These are phyloP conservation scores for Netelia melanura DNA, from an alignment of 2,888 invertebrate species.

Conservation along the genomic window DNA sequence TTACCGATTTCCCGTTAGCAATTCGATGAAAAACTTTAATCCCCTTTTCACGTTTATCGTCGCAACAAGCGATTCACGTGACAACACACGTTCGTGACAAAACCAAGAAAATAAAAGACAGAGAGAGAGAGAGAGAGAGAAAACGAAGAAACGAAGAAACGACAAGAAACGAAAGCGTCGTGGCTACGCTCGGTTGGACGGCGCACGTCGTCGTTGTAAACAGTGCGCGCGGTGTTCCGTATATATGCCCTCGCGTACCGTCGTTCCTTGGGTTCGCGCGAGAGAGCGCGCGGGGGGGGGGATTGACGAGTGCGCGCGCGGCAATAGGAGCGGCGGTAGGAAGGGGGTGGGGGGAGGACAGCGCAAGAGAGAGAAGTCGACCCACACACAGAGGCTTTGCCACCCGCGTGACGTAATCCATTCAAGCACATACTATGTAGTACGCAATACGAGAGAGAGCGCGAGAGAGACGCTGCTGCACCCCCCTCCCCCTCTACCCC, in stretches of 20 bases:
- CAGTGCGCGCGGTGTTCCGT: slow-evolving; percentile 34
- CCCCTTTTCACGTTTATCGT: neutral
- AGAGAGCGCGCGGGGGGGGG: neutral
- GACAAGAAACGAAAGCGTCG: slow-evolving; percentile 17
- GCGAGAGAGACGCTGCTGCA: slow-evolving; percentile 48
- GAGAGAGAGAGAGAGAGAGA: neutral
- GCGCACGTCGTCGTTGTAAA: slow-evolving; percentile 59
- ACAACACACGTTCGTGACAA: too few relatives aligned
- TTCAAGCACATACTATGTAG: slow-evolving; percentile 78
- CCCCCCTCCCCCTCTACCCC: neutral
- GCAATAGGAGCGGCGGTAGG: neutral
- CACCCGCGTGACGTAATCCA: slow-evolving; percentile 80
- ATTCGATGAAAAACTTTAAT: neutral
- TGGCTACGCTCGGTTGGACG: neutral
- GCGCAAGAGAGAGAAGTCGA: slow-evolving; percentile 48
- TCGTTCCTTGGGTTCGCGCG: neutral
- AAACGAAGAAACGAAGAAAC: neutral
- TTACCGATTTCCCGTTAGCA: neutral
- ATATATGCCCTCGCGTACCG: neutral
- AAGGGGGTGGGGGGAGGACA: slow-evolving; percentile 55
- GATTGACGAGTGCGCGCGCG: slow-evolving; percentile 17
- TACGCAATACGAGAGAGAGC: slow-evolving; percentile 79
- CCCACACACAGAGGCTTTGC: slow-evolving; percentile 58
- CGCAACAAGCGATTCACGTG: too few relatives aligned
- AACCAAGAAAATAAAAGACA: too few relatives aligned